Evolutionary conservation across 2,797 vertebrate species (phyloP).

Genomic region (Zenarchopterus dispar): DNA sequence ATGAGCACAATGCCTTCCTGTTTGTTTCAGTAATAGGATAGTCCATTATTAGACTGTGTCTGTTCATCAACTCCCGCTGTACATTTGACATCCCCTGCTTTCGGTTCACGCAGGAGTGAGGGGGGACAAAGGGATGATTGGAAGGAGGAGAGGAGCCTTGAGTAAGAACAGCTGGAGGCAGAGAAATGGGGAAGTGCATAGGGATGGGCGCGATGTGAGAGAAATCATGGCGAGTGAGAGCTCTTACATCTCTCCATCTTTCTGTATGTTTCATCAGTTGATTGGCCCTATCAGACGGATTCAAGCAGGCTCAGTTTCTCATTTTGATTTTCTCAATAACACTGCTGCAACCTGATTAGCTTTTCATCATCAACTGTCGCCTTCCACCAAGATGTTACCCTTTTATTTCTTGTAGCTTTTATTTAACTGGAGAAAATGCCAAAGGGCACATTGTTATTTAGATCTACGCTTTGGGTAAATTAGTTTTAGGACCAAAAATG

Average conservation of each 20-base stretch:
- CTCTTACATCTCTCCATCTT: conserved; percentile 47
- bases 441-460: conserved; percentile 1
- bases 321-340: conserved; percentile 47
- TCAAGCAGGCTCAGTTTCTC: conserved; percentile 53
- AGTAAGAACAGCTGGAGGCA: conserved; percentile 20
- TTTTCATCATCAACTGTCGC: conserved; percentile 48
- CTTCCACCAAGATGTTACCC: not conserved
- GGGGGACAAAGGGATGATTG: conserved; percentile 22
- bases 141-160: conserved; percentile 18
- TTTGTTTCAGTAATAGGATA: conserved; percentile 61
- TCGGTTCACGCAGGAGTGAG: conserved; percentile 18
- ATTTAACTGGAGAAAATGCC: conserved; percentile 13
- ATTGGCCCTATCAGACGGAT: conserved; percentile 60
- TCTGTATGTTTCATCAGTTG: conserved; percentile 70
- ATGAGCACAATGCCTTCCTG: conserved; percentile 44
- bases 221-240: conserved; percentile 29
- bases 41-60: conserved; percentile 58
- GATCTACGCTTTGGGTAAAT: too few species aligned
- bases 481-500: too few species aligned
- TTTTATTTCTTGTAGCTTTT: conserved; percentile 3
- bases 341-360: conserved; percentile 50
- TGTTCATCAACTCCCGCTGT: conserved; percentile 46
- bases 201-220: conserved; percentile 18
- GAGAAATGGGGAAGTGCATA: conserved; percentile 1
- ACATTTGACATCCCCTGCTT: conserved; percentile 37